Evolutionary conservation across 2,797 vertebrate species (phyloP).

Genomic region (Hydrocynus forskahlii): DNA sequence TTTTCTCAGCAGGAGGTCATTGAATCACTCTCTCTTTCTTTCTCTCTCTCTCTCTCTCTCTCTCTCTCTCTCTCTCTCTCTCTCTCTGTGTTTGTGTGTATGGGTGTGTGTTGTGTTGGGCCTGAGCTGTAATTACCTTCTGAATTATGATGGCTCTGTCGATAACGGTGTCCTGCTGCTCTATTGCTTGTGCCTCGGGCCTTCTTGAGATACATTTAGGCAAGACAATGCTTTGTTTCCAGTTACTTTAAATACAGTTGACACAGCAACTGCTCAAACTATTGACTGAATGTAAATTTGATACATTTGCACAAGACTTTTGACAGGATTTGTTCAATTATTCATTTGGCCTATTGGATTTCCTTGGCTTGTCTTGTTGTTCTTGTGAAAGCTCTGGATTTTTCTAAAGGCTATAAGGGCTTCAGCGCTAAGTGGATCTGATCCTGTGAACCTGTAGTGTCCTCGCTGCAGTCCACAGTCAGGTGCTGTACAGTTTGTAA

Average conservation of each 20-base stretch:
- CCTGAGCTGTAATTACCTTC: conserved; percentile 39
- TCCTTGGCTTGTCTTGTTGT: conserved; percentile 43
- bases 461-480: not conserved
- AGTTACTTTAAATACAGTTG: conserved; percentile 62
- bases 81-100: too few relatives aligned
- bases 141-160: conserved; percentile 51
- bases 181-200: conserved; percentile 38
- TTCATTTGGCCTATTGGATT: conserved; percentile 57
- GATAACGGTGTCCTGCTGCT: conserved; percentile 31
- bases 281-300: conserved; percentile 63
- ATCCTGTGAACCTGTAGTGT: not conserved
- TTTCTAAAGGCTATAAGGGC: conserved; percentile 24
- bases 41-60: too few relatives aligned
- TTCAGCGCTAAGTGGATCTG: conserved; percentile 5
- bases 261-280: conserved; percentile 49
- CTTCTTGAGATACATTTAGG: conserved; percentile 43
- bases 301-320: conserved; percentile 57
- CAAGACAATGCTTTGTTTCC: conserved; percentile 48
- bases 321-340: conserved; percentile 62
- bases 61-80: too few relatives aligned
- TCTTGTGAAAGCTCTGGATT: conserved; percentile 18
- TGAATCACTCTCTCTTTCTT: not conserved
- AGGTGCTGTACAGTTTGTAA: not conserved
- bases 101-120: not conserved
- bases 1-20: conserved; percentile 13